Conservation (phyloP, 2,113 vertebrate species). For the Bujurquina vittata region DNA sequence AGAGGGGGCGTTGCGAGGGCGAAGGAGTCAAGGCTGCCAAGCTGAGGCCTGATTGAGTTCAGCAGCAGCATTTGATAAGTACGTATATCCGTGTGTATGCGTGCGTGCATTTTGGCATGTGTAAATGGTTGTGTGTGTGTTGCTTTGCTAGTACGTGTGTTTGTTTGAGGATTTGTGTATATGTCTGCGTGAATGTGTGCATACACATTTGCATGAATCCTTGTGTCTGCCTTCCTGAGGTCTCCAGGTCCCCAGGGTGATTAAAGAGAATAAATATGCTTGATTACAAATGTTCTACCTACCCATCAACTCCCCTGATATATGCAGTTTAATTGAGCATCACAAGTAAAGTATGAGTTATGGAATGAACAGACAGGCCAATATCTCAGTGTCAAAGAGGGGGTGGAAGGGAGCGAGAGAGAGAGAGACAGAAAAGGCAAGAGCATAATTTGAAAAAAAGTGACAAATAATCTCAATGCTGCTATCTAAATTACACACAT, state of each 20-base stretch:
- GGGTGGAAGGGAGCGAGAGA: constrained; percentile 8
- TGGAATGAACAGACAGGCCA: constrained; percentile 75
- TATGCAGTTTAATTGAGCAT: constrained; percentile 85
- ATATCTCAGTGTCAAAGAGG: constrained; percentile 68
- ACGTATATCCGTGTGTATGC: background rate
- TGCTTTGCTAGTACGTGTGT: constrained; percentile 11
- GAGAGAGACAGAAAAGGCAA: constrained; percentile 1
- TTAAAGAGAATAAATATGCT: constrained; percentile 84
- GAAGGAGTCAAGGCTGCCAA: constrained; percentile 63
- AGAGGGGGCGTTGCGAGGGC: constrained; percentile 47
- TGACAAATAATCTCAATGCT: constrained; percentile 48
- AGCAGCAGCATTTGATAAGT: constrained; percentile 65
- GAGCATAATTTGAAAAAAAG: constrained; percentile 35
- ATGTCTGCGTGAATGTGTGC: constrained; percentile 13
- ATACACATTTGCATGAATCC: constrained; percentile 53
- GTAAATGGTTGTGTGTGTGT: constrained; percentile 15
- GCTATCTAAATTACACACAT: constrained; percentile 53
- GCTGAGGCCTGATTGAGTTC: constrained; percentile 76
- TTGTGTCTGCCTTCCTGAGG: constrained; percentile 55
- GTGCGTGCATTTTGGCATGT: background rate
- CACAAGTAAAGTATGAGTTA: constrained; percentile 80
- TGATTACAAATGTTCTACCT: constrained; percentile 83
- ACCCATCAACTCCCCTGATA: constrained; percentile 78
- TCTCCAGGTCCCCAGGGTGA: constrained; percentile 80
- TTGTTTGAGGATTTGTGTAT: constrained; percentile 38